Evolutionary conservation across 2,888 invertebrate species (phyloP).

Genomic region (Leptopilina syphax): DNA sequence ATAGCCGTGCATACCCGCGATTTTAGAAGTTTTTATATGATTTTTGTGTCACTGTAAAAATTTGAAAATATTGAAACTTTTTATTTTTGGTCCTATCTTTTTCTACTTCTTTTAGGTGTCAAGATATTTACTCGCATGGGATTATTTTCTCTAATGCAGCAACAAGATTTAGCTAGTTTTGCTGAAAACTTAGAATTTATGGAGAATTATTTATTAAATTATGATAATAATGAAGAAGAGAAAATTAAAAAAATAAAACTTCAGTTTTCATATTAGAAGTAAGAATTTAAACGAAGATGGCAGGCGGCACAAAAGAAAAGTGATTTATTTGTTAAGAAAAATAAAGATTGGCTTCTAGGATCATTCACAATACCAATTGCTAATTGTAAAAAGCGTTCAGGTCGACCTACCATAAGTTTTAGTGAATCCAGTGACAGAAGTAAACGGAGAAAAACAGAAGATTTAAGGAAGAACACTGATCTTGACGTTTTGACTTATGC

Average conservation of each 20-base stretch:
- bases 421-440: slow-evolving; percentile 53
- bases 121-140: not conserved
- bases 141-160: not conserved
- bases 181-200: not conserved
- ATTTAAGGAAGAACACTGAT: slow-evolving; percentile 8
- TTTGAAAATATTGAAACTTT: no score
- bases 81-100: no score
- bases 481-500: slow-evolving; percentile 30
- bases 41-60: no score
- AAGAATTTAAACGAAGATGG: slow-evolving; percentile 2
- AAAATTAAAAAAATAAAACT: not conserved
- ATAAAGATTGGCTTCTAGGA: not conserved
- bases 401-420: slow-evolving; percentile 54
- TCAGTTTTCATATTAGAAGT: not conserved
- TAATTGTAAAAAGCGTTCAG: slow-evolving; percentile 9
- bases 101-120: no score
- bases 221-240: not conserved
- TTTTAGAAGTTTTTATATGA: no score
- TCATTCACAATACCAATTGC: not conserved
- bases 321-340: not conserved
- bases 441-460: slow-evolving; percentile 53
- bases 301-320: not conserved
- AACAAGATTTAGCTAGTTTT: not conserved
- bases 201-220: not conserved
- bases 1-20: no score